These are phyloP conservation scores for Scaptomyza parva DNA, from an alignment of 2,888 invertebrate genomes.

Conservation along the genomic window DNA sequence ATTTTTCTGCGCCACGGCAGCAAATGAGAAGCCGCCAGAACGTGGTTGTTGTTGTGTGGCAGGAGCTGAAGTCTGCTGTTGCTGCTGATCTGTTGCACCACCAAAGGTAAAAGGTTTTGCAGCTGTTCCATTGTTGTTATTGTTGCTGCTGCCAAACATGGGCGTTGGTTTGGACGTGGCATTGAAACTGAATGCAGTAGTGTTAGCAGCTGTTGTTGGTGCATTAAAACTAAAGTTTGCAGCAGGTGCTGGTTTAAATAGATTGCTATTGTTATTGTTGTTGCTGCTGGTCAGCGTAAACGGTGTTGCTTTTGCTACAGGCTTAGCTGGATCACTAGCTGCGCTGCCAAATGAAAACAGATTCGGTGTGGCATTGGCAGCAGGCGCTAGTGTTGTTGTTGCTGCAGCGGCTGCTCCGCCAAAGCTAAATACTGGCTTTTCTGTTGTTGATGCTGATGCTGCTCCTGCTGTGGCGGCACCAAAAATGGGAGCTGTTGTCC, in stretches of 20 bases:
- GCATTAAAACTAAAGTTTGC: constrained; percentile 14
- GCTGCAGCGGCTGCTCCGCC: constrained; percentile 10
- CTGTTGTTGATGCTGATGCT: too few species aligned
- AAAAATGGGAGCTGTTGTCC: constrained; percentile 3
- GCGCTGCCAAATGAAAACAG: constrained; percentile 35
- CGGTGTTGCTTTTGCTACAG: constrained; percentile 25
- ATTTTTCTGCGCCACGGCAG: constrained; percentile 28
- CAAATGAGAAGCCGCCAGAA: constrained; percentile 60
- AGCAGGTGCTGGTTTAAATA: constrained; percentile 20
- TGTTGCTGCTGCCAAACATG: constrained; percentile 35
- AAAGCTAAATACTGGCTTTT: constrained; percentile 14
- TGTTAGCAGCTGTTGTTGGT: background rate
- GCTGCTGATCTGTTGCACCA: constrained; percentile 30
- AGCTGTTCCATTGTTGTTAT: constrained; percentile 8
- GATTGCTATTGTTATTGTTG: constrained; percentile 8
- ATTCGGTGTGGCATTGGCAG: constrained; percentile 7
- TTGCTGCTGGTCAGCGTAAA: constrained; percentile 18
- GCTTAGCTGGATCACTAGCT: constrained; percentile 13
- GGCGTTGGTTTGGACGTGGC: constrained; percentile 15
- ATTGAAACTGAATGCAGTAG: constrained; percentile 26
- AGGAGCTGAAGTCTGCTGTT: constrained; percentile 17
- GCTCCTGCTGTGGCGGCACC: constrained; percentile 8
- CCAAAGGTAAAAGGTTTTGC: constrained; percentile 52
- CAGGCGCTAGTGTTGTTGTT: background rate
- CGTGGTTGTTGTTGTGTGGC: background rate